Evolutionary conservation across 1,140 invertebrate genomes (phyloP).

Genomic region (Hypothenemus hampei): DNA sequence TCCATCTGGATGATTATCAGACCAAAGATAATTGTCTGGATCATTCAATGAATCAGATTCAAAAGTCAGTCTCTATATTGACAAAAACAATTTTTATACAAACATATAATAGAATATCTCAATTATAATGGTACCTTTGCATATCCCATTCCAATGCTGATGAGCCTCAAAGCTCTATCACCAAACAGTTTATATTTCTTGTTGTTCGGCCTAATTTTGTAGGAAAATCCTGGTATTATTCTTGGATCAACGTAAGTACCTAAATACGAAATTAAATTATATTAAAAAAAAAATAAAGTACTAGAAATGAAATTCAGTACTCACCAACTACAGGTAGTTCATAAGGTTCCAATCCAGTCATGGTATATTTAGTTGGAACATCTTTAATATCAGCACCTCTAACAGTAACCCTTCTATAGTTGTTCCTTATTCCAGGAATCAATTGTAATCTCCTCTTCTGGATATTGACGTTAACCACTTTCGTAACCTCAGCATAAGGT

Average conservation of each 20-base stretch:
- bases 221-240: constrained; percentile 67
- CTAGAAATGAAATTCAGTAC: constrained; percentile 24
- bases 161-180: constrained; percentile 57
- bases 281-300: not conserved
- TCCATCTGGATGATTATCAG: constrained; percentile 70
- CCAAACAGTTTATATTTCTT: constrained; percentile 59
- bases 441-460: constrained; percentile 57
- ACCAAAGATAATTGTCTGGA: constrained; percentile 70
- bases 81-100: not conserved
- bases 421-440: constrained; percentile 57
- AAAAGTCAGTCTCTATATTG: constrained; percentile 59
- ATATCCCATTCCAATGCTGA: constrained; percentile 70
- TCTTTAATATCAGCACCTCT: constrained; percentile 56
- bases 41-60: constrained; percentile 59
- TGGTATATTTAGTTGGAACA: constrained; percentile 62
- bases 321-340: constrained; percentile 71
- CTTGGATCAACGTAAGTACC: constrained; percentile 71
- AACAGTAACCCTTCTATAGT: constrained; percentile 55
- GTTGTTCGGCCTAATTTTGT: constrained; percentile 61
- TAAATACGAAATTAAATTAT: constrained; percentile 34
- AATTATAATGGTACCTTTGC: constrained; percentile 54
- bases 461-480: constrained; percentile 56
- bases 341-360: constrained; percentile 61
- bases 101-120: not conserved
- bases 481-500: constrained; percentile 48